Percentiles rank a stretch among this genome's conserved stretches.
These are phyloP conservation scores for Montipora capitata DNA, from an alignment of 92 coral and sea anemone genomes.

Conservation along the genomic window DNA sequence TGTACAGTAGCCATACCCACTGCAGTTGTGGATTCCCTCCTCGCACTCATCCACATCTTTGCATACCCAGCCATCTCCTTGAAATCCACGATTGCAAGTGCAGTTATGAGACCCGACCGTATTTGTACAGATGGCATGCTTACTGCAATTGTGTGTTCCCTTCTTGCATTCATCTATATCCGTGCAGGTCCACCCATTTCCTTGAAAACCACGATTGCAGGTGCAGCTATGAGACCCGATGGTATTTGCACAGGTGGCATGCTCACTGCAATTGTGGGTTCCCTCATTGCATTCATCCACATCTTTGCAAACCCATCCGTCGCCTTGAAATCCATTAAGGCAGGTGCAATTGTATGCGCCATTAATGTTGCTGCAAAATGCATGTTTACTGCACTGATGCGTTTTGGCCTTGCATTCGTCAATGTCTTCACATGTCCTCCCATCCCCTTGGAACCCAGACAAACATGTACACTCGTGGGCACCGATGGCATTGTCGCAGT, in stretches of 20 bases:
- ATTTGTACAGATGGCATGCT: not conserved
- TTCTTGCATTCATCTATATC: slow-evolving; percentile 12
- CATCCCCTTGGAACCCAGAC: slow-evolving; percentile 1
- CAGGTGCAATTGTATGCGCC: slow-evolving; percentile 28
- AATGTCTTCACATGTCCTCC: slow-evolving; percentile 1
- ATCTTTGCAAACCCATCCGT: slow-evolving; percentile 5
- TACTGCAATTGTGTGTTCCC: slow-evolving; percentile 1
- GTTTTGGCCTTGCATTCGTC: not conserved
- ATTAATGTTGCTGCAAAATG: slow-evolving; percentile 12
- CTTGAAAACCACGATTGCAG: slow-evolving; percentile 4
- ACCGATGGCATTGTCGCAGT: not conserved
- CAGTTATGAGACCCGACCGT: not conserved
- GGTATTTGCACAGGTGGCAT: slow-evolving; percentile 11
- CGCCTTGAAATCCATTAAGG: not conserved
- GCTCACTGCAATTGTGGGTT: slow-evolving; percentile 5
- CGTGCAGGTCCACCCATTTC: not conserved
- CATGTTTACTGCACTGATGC: slow-evolving; percentile 8
- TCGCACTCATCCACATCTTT: not conserved
- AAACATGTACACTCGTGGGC: slow-evolving; percentile 10
- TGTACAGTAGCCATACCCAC: not conserved
- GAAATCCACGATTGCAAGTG: not conserved
- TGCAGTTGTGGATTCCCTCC: not conserved
- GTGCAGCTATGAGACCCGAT: not conserved
- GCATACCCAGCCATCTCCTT: not conserved
- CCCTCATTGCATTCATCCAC: slow-evolving; percentile 1